Evolutionary conservation across 2,113 vertebrate species (phyloP), one percentile per base, ranked within the genome.

Genomic region (Cacatua alba): DNA sequence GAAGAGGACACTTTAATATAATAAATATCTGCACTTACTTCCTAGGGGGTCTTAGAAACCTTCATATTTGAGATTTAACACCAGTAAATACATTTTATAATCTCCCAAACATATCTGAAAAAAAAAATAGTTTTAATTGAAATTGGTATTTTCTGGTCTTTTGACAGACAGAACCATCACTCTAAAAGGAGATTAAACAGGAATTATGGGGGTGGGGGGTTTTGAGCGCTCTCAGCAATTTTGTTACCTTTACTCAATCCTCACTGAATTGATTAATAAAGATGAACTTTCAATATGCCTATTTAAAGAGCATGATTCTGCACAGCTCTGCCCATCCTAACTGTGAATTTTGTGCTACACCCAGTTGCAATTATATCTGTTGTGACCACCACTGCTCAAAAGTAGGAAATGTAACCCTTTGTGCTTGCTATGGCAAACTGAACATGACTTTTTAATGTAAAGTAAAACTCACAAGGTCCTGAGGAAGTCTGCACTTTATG

Each of bases 61-160:
- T 95, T 80, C 13, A 37, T 57, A 39, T 17, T 82, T 79, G 20
- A 84, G 92, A 91, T 82, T 77, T 72, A 85, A 70, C 29, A 62
- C 18, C 10, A 17, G 23, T 64, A 67, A 91, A 75, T n/a, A 55
- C 26, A 4, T 67, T 84, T 84, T 49, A 64, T 37, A 82, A 65
- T 65, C 52, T 69, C 65, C 82, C 31, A 85, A 95, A 91, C 8
- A 43, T 3, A 68, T 25, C 21, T 60, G 33, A 79, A 13, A 8
- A 65, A 72, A 75, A 25, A 41, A 67, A 87, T n/a, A 51, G 31
- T 2, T 49, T 79, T 81, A 49, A 84, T 64, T 82, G 60, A 87
- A 92, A 68, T 18, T 72, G 4, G 4, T 53, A n/a, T 82, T 86
- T 93, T 37, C 11, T 41, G 11, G 12, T 4, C 5, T 68, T 93